These are phyloP conservation scores for Alca torda DNA, from an alignment of 2,797 vertebrate genomes.

Conservation along the genomic window DNA sequence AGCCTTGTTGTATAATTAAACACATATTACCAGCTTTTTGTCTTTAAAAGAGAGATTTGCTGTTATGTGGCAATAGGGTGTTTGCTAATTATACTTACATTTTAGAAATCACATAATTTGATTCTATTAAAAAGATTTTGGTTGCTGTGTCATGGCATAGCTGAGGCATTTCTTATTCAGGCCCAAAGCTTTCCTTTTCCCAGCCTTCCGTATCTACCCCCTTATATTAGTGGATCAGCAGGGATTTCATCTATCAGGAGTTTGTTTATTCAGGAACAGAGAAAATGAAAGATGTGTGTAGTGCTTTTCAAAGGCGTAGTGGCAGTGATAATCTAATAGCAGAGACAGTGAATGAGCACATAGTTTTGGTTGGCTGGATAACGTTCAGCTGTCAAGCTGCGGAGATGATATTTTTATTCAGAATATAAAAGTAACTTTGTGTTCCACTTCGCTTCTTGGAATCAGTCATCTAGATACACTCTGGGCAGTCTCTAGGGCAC, in stretches of 20 bases:
- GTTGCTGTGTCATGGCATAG: background rate
- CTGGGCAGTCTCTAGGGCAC: background rate
- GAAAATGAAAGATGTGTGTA: background rate
- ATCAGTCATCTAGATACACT: background rate
- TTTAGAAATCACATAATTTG: background rate
- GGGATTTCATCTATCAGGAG: background rate
- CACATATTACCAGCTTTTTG: background rate
- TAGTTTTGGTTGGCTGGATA: background rate
- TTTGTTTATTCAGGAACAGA: background rate
- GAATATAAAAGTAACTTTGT: background rate
- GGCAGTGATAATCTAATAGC: background rate
- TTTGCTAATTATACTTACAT: background rate
- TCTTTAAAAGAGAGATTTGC: background rate
- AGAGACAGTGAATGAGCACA: background rate
- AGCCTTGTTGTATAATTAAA: background rate
- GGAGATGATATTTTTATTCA: conserved; percentile 3
- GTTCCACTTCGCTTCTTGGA: background rate
- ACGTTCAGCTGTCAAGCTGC: background rate
- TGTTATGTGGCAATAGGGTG: background rate
- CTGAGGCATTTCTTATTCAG: background rate
- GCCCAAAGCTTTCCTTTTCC: background rate
- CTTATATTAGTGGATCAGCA: background rate
- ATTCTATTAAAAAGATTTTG: background rate
- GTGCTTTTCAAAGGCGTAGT: background rate
- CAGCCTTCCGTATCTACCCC: background rate